Evolutionary conservation across 2,797 vertebrate species (phyloP), one percentile per base, ranked within the genome.

Genomic region (Chloroceryle inda): DNA sequence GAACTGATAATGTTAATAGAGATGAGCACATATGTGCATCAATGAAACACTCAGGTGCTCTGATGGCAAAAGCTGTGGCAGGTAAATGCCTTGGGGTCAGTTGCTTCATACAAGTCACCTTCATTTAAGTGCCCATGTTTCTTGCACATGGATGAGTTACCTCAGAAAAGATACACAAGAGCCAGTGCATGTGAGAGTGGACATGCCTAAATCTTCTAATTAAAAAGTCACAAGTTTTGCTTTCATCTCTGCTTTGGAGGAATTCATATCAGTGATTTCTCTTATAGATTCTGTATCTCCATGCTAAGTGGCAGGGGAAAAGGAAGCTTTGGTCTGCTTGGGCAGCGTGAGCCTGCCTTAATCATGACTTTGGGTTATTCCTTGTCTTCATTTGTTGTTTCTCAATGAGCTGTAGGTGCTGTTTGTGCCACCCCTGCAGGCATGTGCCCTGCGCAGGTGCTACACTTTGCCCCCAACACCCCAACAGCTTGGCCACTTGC

Each of bases 401-500:
- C 40, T 35, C 6, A 23, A 47, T 35, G 40, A 33, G 22, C 23
- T 38, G 26, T 17, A 22, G 29, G 35, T 59, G 55, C 13, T 31
- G 2, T 10, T 29, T 49, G 38, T 84, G 37, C 19, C 3, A 0
- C 16, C 10, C 40, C 33, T 22, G 5, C 29, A 42, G 20, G 14
- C 11, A 5, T 4, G 3, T 37, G n/a, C 45, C 33, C 23, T 0
- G 3, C 26, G 49, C 9, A 56, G n/a, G 55, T 24, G 27, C 69
- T 67, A 35, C 53, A 1, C 24, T 76, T 49, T 5, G 13, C 6
- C 24, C 24, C 15, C 23, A 49, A 8, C 49, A 27, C 10, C 6
- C n/a, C 1, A 0, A 19, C 9, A 62, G 13, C 27, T 37, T 3
- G 0, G 9, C 47, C 0, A 0, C 31, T 49, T 20, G 9, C 13